phyloP scores from a whole-genome alignment of 2,113 vertebrate genomes.

The Ailuropoda melanoleuca region DNA sequence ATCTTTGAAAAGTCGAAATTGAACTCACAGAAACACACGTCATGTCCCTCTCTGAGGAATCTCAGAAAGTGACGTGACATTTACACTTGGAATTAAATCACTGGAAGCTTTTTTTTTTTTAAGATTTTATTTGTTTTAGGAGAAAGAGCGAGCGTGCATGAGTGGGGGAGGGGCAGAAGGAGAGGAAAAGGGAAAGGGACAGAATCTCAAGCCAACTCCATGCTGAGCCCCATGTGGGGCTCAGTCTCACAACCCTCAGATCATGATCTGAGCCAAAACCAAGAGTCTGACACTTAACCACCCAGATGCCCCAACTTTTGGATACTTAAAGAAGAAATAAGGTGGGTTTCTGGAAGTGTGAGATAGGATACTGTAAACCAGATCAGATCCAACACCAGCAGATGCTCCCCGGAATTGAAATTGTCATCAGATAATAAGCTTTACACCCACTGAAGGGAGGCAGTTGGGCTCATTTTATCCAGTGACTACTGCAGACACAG shows the following conservation, averaged over 20 bases:
- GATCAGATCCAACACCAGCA: background rate
- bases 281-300: no score
- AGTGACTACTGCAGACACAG: background rate
- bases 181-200: no score
- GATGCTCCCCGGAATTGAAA: background rate
- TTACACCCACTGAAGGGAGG: background rate
- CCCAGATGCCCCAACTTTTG: background rate
- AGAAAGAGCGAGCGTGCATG: no score
- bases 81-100: slow-evolving; percentile 15
- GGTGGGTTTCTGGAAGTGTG: background rate
- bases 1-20: background rate
- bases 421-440: background rate
- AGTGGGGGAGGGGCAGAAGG: no score
- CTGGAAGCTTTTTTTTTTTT: no score
- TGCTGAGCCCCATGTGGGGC: no score
- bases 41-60: background rate
- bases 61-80: background rate
- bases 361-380: background rate
- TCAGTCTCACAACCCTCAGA: no score
- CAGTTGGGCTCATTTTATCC: background rate
- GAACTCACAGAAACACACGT: background rate
- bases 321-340: slow-evolving; percentile 35
- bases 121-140: no score
- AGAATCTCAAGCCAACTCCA: no score
- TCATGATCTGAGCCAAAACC: no score